Conservation (phyloP, 92 coral and sea anemone genomes). For the Siderastrea siderea region DNA sequence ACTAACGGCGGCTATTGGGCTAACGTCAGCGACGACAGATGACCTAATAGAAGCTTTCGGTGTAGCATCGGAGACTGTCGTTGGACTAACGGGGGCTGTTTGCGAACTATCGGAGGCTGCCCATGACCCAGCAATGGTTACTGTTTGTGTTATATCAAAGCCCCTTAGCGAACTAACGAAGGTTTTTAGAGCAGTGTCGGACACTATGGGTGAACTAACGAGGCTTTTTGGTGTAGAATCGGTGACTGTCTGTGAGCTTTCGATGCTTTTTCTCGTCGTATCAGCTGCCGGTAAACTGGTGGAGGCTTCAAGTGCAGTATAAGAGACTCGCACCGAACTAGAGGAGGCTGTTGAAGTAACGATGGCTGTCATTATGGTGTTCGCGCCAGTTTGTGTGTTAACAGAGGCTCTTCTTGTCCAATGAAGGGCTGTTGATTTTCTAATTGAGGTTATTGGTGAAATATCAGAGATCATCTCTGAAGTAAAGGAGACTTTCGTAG, state of each 20-base stretch:
- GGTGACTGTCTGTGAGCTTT: background rate
- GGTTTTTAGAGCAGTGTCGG: too few relatives aligned
- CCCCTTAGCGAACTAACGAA: too few relatives aligned
- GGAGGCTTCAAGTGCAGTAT: background rate
- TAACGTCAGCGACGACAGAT: too few relatives aligned
- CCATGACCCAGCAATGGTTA: too few relatives aligned
- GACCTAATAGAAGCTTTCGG: background rate
- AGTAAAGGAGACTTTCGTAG: too few relatives aligned
- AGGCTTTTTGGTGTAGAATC: background rate
- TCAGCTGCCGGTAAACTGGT: background rate
- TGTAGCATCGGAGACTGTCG: background rate
- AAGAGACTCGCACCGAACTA: background rate
- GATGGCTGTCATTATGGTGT: background rate
- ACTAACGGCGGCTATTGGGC: background rate
- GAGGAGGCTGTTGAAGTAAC: background rate
- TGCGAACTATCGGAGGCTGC: too few relatives aligned
- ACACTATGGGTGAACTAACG: background rate
- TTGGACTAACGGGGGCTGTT: background rate
- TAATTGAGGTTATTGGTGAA: background rate
- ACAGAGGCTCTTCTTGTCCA: background rate
- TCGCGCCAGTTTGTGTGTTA: background rate
- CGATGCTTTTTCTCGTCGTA: too few relatives aligned
- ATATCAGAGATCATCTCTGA: background rate
- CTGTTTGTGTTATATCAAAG: too few relatives aligned
- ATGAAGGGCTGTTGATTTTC: background rate